Base-by-base conservation (phyloP, 2,113 vertebrate species). In the Saguinus imperator region DNA sequence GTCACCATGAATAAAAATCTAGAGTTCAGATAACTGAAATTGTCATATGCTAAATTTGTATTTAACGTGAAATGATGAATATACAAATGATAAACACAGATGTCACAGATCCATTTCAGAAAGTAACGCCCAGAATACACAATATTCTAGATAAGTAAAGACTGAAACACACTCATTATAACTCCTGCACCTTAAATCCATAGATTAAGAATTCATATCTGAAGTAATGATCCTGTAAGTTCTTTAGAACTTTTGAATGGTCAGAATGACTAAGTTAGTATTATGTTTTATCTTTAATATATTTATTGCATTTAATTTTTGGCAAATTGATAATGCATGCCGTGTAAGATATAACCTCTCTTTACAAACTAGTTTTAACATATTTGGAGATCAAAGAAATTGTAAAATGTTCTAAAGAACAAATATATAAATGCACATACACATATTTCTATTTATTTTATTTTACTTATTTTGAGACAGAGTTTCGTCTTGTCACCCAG, bases 11-110 rank as follows among this genome's bases (percentile, higher is more conserved):
- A 66, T 76, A 73, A 77, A 94, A 29, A 81, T 43, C 55, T 35
- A 82, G 55, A 87, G 70, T 25, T 75, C 6, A 55, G 77, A 80
- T 61, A 94, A 58, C 3, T 87, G 21, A 17, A 82, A 64, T 23
- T 64, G 73, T 35, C 32, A 20, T 7, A 77, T 81, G 91, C 8
- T 72, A 66, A 77, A 73, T 57, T 14, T n/a, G 73, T 48, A 85
- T 77, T 91, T 83, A 89, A 91, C 61, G n/a, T 93, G 16, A 58
- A 84, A 91, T 61, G 43, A 94, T 13, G 50, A 84, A 81, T 17
- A 48, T 13, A 21, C 45, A 79, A 68, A 45, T 87, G 25, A 89
- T 77, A 80, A 93, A 21, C 7, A 29, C 40, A 17, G 9, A n/a
- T 75, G 79, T 16, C 21, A 70, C 10, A 5, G 18, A 80, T 70